Evolutionary conservation across 2,797 vertebrate genomes (phyloP).

Genomic region (Sciaenops ocellatus): DNA sequence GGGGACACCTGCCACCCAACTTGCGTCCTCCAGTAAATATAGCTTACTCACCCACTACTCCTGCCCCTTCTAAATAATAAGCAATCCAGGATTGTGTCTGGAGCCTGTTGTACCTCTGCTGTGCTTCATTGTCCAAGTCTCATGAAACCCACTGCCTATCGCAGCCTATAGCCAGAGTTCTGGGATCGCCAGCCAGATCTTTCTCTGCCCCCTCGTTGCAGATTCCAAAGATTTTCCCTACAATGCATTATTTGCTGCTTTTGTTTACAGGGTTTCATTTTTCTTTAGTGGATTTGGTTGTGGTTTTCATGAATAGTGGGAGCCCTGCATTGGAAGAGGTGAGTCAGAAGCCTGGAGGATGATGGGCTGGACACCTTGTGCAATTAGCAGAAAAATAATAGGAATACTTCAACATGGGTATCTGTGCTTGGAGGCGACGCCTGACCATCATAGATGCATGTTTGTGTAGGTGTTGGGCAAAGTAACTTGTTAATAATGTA

Average conservation of each 20-base stretch:
- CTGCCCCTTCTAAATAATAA: conserved; percentile 81
- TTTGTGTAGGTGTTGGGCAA: conserved; percentile 86
- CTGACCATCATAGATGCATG: conserved; percentile 88
- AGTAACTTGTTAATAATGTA: conserved; percentile 89
- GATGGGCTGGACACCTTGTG: conserved; percentile 80
- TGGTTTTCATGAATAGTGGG: conserved; percentile 76
- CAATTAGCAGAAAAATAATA: conserved; percentile 83
- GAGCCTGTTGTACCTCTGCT: conserved; percentile 88
- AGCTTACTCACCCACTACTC: conserved; percentile 78
- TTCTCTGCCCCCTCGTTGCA: conserved; percentile 81
- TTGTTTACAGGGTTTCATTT: conserved; percentile 87
- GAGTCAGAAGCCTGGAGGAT: conserved; percentile 64
- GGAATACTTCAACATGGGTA: conserved; percentile 72
- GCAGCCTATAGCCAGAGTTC: conserved; percentile 83
- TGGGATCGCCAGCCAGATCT: conserved; percentile 78
- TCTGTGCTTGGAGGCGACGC: conserved; percentile 80
- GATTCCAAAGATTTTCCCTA: conserved; percentile 90
- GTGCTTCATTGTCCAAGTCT: conserved; percentile 87
- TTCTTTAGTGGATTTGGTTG: conserved; percentile 80
- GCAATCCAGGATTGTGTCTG: conserved; percentile 87
- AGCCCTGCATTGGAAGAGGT: conserved; percentile 78
- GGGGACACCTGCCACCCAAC: conserved; percentile 82
- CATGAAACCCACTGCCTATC: conserved; percentile 88
- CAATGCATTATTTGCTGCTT: conserved; percentile 86
- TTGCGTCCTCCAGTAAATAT: conserved; percentile 81